A percentile compares a stretch with the other conserved stretches of the same genome.
Conservation (phyloP, 2,888 invertebrate genomes). For the Tipula helvola region DNA sequence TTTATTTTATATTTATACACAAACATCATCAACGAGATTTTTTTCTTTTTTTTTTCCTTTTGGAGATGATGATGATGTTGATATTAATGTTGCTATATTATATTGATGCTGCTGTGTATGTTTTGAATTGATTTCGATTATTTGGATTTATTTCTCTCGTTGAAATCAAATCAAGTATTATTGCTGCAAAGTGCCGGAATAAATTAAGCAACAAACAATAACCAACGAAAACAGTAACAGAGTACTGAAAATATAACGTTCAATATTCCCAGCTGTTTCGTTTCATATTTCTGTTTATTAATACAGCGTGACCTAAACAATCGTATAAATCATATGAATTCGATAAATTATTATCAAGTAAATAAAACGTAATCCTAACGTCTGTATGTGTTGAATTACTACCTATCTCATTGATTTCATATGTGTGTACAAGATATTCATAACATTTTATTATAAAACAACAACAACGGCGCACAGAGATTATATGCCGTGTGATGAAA, state of each 20-base stretch:
- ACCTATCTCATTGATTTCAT: not conserved
- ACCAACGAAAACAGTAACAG: too few relatives aligned
- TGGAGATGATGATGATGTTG: not conserved
- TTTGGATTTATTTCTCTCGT: not conserved
- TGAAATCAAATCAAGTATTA: not conserved
- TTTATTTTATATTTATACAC: not conserved
- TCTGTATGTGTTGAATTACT: not conserved
- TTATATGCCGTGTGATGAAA: not conserved
- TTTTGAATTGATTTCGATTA: not conserved
- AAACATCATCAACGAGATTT: not conserved
- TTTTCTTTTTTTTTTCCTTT: not conserved
- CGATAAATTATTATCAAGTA: not conserved
- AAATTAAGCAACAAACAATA: not conserved
- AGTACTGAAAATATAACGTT: not conserved
- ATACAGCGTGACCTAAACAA: not conserved
- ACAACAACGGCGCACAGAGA: not conserved
- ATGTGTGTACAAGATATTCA: not conserved
- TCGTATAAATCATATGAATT: not conserved
- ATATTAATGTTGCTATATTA: not conserved
- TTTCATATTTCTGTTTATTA: not conserved
- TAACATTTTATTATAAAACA: not conserved
- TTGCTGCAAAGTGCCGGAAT: not conserved
- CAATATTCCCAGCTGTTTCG: not conserved
- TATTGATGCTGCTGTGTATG: not conserved
- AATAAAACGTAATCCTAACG: not conserved